Conservation (phyloP, 1,140 invertebrate genomes). For the Manduca sexta region DNA sequence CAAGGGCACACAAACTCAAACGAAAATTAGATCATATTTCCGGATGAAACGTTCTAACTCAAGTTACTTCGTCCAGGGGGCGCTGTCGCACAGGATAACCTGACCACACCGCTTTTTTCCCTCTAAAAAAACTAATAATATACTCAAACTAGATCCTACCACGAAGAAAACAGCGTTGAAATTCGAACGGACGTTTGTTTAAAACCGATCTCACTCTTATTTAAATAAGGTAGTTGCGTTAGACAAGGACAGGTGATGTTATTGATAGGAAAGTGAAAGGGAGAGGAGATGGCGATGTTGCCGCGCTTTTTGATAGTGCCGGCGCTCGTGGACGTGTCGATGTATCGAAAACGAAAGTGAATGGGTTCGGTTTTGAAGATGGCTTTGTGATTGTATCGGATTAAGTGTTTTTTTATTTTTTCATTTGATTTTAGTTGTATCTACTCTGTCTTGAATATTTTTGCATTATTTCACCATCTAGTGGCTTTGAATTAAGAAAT, state of each 20-base stretch:
- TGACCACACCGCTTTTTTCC: constrained; percentile 45
- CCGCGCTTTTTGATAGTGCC: constrained; percentile 46
- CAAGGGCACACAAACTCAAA: no score
- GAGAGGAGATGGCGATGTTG: constrained; percentile 48
- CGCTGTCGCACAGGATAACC: constrained; percentile 40
- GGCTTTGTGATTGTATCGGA: no score
- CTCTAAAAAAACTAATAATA: constrained; percentile 6
- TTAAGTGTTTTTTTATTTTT: neutral
- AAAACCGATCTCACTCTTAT: constrained; percentile 56
- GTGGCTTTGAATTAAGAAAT: no score
- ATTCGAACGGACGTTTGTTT: constrained; percentile 16
- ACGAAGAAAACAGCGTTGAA: constrained; percentile 21
- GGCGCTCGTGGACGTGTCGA: constrained; percentile 3
- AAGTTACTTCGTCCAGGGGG: constrained; percentile 47
- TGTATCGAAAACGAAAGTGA: constrained; percentile 1
- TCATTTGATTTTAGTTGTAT: no score
- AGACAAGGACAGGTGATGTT: constrained; percentile 31
- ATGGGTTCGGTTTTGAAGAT: neutral
- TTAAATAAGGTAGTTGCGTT: constrained; percentile 68
- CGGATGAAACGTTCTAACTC: constrained; percentile 48
- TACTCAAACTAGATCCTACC: constrained; percentile 27
- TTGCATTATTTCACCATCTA: no score
- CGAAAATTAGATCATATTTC: constrained; percentile 35
- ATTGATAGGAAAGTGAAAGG: constrained; percentile 36
- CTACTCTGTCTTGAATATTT: no score